Evolutionary conservation across 2,888 invertebrate species (phyloP).

Genomic region (Cepaea hortensis): DNA sequence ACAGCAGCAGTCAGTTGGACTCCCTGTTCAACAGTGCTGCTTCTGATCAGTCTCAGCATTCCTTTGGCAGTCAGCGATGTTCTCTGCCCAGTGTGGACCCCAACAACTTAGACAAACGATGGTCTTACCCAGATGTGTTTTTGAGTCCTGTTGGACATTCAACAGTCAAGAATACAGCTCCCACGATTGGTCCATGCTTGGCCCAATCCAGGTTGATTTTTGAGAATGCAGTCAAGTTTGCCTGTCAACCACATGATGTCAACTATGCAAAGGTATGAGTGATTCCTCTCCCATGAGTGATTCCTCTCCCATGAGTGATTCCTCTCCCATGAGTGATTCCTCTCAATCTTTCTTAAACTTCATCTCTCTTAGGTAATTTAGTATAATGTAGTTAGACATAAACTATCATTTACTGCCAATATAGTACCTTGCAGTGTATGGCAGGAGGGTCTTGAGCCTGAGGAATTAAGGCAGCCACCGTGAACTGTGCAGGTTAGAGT

Average conservation of each 20-base stretch:
- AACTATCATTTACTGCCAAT: too few relatives aligned
- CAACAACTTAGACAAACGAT: background rate
- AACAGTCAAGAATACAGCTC: background rate
- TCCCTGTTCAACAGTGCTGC: background rate
- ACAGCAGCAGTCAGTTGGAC: background rate
- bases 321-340: too few relatives aligned
- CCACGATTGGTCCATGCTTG: background rate
- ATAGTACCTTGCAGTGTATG: too few relatives aligned
- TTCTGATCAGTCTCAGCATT: background rate
- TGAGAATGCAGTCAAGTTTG: slow-evolving; percentile 19
- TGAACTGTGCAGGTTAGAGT: too few relatives aligned
- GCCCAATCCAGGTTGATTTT: slow-evolving; percentile 30
- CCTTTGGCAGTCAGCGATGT: background rate
- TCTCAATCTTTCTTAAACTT: too few relatives aligned
- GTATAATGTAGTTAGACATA: too few relatives aligned
- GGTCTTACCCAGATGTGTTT: background rate
- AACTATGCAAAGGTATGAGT: background rate
- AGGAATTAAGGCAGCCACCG: too few relatives aligned
- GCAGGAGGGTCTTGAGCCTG: too few relatives aligned
- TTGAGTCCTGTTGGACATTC: background rate
- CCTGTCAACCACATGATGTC: slow-evolving; percentile 5
- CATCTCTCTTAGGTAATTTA: too few relatives aligned
- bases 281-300: too few relatives aligned
- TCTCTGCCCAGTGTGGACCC: background rate
- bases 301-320: too few relatives aligned